Conservation (phyloP, 2,797 vertebrate genomes). For the Merluccius polli region DNA sequence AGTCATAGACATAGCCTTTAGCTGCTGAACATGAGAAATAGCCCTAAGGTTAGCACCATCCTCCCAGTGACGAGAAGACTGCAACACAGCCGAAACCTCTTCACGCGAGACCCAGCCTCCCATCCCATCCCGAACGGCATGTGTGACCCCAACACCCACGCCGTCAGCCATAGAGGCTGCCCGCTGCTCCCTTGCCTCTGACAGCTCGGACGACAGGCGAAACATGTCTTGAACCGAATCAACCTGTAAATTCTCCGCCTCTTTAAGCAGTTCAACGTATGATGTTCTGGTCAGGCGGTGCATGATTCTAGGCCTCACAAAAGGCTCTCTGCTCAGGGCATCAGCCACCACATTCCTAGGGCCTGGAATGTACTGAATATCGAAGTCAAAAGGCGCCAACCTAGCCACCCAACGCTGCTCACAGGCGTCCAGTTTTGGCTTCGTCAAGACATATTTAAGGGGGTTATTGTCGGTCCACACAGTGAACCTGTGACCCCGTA, state of each 20-base stretch:
- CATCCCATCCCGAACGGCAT: too few relatives aligned
- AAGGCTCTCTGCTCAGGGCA: neutral
- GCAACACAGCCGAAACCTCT: too few relatives aligned
- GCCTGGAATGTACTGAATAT: constrained; percentile 4
- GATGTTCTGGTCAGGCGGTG: neutral
- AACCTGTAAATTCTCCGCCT: neutral
- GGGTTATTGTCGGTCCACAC: constrained; percentile 5
- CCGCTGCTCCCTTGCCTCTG: too few relatives aligned
- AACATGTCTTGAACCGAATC: neutral
- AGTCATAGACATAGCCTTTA: neutral
- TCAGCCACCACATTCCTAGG: neutral
- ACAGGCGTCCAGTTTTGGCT: constrained; percentile 29
- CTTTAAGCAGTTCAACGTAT: neutral
- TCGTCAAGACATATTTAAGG: constrained; percentile 17
- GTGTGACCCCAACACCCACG: too few relatives aligned
- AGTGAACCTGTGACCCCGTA: constrained; percentile 7
- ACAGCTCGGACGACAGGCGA: neutral
- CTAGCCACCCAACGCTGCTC: constrained; percentile 25
- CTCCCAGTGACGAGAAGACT: neutral
- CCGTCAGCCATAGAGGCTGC: neutral
- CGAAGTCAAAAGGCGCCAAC: constrained; percentile 18
- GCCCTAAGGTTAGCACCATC: neutral
- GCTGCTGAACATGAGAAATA: neutral
- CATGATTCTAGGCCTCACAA: neutral
- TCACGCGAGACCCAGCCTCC: too few relatives aligned